A percentile compares a stretch with the other conserved stretches of the same genome.
These are phyloP conservation scores for Loriculus beryllinus DNA, from an alignment of 2,797 vertebrate genomes.

Conservation along the genomic window DNA sequence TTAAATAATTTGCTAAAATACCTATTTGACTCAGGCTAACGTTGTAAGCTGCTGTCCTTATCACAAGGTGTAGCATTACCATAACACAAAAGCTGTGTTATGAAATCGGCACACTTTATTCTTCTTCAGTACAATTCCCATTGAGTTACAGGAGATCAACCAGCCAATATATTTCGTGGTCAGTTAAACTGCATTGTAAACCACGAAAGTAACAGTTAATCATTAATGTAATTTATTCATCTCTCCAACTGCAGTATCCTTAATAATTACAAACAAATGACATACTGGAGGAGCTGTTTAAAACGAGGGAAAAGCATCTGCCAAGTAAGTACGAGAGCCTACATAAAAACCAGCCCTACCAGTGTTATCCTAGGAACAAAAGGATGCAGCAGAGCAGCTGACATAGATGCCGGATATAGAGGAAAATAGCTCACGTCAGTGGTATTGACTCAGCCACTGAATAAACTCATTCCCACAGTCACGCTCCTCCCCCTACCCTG, in stretches of 20 bases:
- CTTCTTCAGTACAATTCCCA: background rate
- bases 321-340: background rate
- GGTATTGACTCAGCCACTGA: conserved; percentile 49
- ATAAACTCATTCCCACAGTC: conserved; percentile 53
- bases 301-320: background rate
- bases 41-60: background rate
- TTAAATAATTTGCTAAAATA: background rate
- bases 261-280: background rate
- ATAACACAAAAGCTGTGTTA: background rate
- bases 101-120: background rate
- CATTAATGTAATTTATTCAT: background rate
- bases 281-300: background rate
- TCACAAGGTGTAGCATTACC: background rate
- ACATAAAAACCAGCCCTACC: background rate
- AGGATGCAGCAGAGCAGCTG: conserved; percentile 52
- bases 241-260: background rate
- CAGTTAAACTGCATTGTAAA: background rate
- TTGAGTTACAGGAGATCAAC: background rate
- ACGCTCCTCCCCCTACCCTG: conserved; percentile 46
- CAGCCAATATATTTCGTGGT: background rate
- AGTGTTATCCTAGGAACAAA: conserved; percentile 43
- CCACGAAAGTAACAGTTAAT: background rate
- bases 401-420: conserved; percentile 45
- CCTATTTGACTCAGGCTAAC: background rate
- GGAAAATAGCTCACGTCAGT: conserved; percentile 62